Evolutionary conservation across 2,113 vertebrate genomes (phyloP).

Genomic region (Triplophysa dalaica): DNA sequence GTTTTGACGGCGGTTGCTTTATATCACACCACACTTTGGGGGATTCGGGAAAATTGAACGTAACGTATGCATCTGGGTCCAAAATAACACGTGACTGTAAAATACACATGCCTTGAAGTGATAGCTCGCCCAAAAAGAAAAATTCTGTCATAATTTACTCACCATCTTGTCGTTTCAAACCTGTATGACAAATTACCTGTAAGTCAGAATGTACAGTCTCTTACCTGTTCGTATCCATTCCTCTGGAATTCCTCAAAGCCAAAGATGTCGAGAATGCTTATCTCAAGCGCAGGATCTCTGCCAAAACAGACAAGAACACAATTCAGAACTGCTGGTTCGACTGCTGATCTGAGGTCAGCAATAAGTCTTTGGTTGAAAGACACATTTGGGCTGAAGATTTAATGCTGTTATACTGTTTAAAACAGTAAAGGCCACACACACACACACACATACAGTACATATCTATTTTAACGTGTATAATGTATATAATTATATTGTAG

Average conservation of each 20-base stretch:
- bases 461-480: too few species aligned
- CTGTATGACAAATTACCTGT: background rate
- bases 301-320: conserved; percentile 20
- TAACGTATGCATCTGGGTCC: background rate
- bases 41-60: background rate
- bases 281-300: conserved; percentile 81
- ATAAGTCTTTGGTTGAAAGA: background rate
- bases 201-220: background rate
- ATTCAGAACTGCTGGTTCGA: background rate
- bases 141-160: too few species aligned
- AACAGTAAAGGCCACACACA: background rate
- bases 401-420: background rate
- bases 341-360: background rate
- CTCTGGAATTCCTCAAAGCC: conserved; percentile 92
- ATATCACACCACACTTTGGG: background rate
- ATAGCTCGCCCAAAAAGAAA: too few species aligned
- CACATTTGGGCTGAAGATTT: background rate
- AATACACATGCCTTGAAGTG: background rate
- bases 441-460: too few species aligned
- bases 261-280: conserved; percentile 90
- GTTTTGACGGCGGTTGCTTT: conserved; percentile 10
- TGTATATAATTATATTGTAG: too few species aligned
- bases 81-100: conserved; percentile 13
- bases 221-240: conserved; percentile 91
- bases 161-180: too few species aligned